Evolutionary conservation across 1,140 invertebrate species (phyloP).

Genomic region (Caenorhabditis brenneri): DNA sequence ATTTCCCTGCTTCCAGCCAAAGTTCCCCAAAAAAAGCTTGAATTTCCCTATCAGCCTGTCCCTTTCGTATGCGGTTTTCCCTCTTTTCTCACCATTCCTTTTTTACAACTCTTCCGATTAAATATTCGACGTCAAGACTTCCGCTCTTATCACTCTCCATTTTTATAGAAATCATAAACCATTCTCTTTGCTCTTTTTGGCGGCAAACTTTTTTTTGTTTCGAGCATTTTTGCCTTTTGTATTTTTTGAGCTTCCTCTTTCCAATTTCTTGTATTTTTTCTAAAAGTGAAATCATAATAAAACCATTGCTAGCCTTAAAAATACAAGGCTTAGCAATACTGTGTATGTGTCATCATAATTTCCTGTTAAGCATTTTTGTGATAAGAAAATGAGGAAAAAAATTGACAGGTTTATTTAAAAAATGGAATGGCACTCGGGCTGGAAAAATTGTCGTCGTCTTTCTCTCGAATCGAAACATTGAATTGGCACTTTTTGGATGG

Average conservation of each 20-base stretch:
- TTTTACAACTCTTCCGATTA: slow-evolving; percentile 7
- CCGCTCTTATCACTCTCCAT: not conserved
- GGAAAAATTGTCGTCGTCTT: too few relatives aligned
- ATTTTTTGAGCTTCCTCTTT: not conserved
- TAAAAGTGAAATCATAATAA: too few relatives aligned
- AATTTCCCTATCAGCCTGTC: not conserved
- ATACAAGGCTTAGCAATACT: not conserved
- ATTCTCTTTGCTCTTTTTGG: not conserved
- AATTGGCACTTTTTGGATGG: not conserved
- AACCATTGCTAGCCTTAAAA: too few relatives aligned
- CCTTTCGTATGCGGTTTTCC: not conserved
- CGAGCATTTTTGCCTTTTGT: not conserved
- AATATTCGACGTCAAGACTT: not conserved
- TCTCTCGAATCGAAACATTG: too few relatives aligned
- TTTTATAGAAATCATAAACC: slow-evolving; percentile 3
- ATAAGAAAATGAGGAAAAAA: not conserved
- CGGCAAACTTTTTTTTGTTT: not conserved
- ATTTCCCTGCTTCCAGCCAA: too few relatives aligned
- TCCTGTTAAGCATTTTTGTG: not conserved
- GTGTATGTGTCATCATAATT: not conserved
- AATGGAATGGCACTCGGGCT: not conserved
- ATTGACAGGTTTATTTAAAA: not conserved
- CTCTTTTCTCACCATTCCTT: not conserved
- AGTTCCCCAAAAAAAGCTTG: not conserved
- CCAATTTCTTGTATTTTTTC: not conserved